Conservation (phyloP, 2,797 vertebrate genomes). For the Macropodus opercularis region DNA sequence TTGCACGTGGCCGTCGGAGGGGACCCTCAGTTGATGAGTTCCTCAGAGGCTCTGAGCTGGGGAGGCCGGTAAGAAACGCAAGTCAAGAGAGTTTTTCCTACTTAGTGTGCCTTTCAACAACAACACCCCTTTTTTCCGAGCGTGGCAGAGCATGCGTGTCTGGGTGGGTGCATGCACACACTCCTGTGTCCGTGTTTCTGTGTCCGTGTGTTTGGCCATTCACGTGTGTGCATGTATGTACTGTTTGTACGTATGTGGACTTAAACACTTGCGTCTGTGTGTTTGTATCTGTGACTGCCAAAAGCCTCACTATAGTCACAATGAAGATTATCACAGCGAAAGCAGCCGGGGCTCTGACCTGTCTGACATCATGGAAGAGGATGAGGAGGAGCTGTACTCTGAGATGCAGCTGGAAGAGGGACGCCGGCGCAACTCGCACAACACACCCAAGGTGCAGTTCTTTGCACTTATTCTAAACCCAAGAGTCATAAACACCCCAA, state of each 20-base stretch:
- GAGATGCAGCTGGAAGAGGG: slow-evolving; percentile 98
- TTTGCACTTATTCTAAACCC: slow-evolving; percentile 70
- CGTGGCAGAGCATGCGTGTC: slow-evolving; percentile 46
- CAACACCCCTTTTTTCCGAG: slow-evolving; percentile 35
- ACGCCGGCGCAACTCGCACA: slow-evolving; percentile 90
- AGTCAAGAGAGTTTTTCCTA: not conserved
- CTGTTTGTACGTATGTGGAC: slow-evolving; percentile 66
- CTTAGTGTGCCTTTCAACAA: slow-evolving; percentile 20
- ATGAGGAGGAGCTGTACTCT: slow-evolving; percentile 96
- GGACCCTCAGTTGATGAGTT: slow-evolving; percentile 95
- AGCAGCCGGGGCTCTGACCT: slow-evolving; percentile 98
- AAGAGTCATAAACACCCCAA: slow-evolving; percentile 54
- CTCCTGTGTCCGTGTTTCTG: slow-evolving; percentile 38
- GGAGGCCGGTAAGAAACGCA: slow-evolving; percentile 86
- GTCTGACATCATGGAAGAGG: slow-evolving; percentile 99
- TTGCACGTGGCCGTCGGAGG: slow-evolving; percentile 83
- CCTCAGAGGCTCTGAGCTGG: slow-evolving; percentile 92
- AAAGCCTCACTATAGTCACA: slow-evolving; percentile 92
- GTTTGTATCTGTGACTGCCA: slow-evolving; percentile 71
- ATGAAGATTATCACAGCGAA: slow-evolving; percentile 95
- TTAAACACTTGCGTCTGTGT: slow-evolving; percentile 75
- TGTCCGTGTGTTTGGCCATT: slow-evolving; percentile 58
- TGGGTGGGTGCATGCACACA: slow-evolving; percentile 60
- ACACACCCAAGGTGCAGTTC: slow-evolving; percentile 90
- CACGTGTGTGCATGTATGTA: slow-evolving; percentile 52